A percentile compares a stretch with the other conserved stretches of the same genome.
Evolutionary conservation across 1,140 invertebrate species (phyloP).

Genomic region (Drosophila cardini): DNA sequence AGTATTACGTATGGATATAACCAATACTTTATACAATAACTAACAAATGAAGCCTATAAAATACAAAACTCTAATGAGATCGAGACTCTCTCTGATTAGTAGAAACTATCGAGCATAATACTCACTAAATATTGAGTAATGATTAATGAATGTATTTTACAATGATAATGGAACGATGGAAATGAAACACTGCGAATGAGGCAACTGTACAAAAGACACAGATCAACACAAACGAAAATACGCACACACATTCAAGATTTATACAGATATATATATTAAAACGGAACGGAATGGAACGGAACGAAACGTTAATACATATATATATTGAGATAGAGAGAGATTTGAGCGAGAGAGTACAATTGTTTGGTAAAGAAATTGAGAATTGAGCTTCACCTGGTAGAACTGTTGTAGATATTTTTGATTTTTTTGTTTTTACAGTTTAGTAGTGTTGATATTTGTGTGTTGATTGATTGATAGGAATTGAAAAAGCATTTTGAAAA

Average conservation of each 20-base stretch:
- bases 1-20: background rate
- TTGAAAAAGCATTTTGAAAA: conserved; percentile 40
- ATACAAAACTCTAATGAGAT: background rate
- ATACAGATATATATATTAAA: conserved; percentile 34
- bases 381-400: conserved; percentile 83
- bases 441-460: conserved; percentile 38
- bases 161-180: conserved; percentile 34
- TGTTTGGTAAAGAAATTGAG: conserved; percentile 54
- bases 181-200: conserved; percentile 32
- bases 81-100: background rate
- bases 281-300: conserved; percentile 62
- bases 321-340: too few relatives aligned
- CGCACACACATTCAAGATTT: conserved; percentile 15
- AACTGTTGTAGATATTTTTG: conserved; percentile 71
- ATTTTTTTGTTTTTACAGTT: conserved; percentile 43
- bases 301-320: conserved; percentile 55
- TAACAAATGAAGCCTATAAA: background rate
- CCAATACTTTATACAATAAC: background rate
- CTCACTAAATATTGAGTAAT: background rate
- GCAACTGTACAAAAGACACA: conserved; percentile 40
- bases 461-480: conserved; percentile 42
- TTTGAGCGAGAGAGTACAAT: conserved; percentile 42
- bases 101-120: conserved; percentile 11
- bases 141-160: conserved; percentile 2
- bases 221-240: conserved; percentile 34